Conservation (phyloP, 2,888 invertebrate species). For the Heliconius charithonia region DNA sequence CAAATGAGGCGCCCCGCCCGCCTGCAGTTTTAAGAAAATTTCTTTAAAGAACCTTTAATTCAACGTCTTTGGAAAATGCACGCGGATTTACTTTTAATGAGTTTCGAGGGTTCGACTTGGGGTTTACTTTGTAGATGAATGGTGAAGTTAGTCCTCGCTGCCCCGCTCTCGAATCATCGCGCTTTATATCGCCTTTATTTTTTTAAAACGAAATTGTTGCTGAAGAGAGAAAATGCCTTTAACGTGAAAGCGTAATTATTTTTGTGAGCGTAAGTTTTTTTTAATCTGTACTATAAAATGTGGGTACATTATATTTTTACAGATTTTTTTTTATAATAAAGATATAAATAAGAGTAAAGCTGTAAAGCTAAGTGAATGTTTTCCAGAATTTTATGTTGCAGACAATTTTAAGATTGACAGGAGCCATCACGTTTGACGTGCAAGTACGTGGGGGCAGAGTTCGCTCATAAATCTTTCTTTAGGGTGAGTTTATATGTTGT, state of each 20-base stretch:
- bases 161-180: conserved; percentile 49
- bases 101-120: conserved; percentile 77
- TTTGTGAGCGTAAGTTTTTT: conserved; percentile 29
- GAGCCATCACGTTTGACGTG: conserved; percentile 71
- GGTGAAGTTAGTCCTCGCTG: conserved; percentile 59
- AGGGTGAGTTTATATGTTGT: conserved; percentile 60
- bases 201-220: conserved; percentile 43
- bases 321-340: conserved; percentile 25
- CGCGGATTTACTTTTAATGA: conserved; percentile 83
- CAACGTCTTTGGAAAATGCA: conserved; percentile 81
- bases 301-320: conserved; percentile 25
- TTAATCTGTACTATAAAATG: conserved; percentile 26
- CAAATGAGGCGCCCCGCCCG: conserved; percentile 79
- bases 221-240: conserved; percentile 28
- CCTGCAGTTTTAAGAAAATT: conserved; percentile 77
- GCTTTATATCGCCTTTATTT: conserved; percentile 44
- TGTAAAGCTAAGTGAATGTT: conserved; percentile 29
- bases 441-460: conserved; percentile 65
- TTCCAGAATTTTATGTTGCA: conserved; percentile 54
- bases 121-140: conserved; percentile 79
- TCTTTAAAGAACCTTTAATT: conserved; percentile 76
- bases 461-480: conserved; percentile 73
- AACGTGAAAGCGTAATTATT: conserved; percentile 31
- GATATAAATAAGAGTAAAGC: conserved; percentile 24
- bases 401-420: conserved; percentile 73